phyloP scores from a whole-genome alignment of 2,113 vertebrate species.

The Lamprotornis superbus region DNA sequence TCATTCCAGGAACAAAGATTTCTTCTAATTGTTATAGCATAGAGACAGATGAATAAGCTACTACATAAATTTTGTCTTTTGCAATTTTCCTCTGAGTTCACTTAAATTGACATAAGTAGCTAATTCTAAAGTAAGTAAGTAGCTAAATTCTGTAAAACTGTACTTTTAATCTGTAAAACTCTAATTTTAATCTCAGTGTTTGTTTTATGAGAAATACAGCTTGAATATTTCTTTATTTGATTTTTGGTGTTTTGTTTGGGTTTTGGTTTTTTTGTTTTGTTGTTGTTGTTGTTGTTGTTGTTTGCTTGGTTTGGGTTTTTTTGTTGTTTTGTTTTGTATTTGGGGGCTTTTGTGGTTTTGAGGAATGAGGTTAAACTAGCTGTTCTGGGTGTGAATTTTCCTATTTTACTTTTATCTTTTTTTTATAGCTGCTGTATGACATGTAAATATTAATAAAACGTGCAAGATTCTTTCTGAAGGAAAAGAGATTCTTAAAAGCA shows the following conservation, averaged over 20 bases:
- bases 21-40: not conserved
- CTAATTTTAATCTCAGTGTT: not conserved
- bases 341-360: fast-evolving
- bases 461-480: not conserved
- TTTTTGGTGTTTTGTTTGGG: not conserved
- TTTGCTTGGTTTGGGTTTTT: not conserved
- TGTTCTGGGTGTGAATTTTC: not conserved
- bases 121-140: no score
- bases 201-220: not conserved
- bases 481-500: not conserved
- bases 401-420: not conserved
- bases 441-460: not conserved
- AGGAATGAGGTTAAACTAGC: not conserved
- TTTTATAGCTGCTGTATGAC: not conserved
- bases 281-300: not conserved
- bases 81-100: not conserved
- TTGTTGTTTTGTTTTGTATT: not conserved
- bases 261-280: no score
- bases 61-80: not conserved
- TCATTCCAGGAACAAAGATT: not conserved
- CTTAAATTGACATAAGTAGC: not conserved
- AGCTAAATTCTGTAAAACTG: not conserved
- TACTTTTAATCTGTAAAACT: not conserved
- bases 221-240: not conserved
- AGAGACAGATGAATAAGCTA: not conserved